These are phyloP conservation scores for Monodelphis domestica DNA, from an alignment of 2,797 vertebrate species.

Conservation along the genomic window DNA sequence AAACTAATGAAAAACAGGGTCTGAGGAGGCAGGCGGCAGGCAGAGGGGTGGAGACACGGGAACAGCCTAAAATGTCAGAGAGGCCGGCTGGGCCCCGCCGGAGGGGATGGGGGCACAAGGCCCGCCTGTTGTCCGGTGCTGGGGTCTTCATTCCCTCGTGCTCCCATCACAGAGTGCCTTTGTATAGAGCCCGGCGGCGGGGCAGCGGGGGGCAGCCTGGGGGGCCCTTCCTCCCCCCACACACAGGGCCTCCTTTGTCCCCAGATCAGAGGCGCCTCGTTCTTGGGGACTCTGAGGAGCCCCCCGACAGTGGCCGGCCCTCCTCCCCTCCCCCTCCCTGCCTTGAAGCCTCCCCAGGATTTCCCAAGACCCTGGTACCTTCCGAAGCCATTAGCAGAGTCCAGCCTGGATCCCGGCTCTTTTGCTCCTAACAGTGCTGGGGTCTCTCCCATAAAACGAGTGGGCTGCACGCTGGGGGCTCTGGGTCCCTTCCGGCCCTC, in stretches of 20 bases:
- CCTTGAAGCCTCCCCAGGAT: too few relatives aligned
- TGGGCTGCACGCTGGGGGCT: background rate
- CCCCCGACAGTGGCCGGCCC: background rate
- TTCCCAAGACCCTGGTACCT: background rate
- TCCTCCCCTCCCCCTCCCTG: too few relatives aligned
- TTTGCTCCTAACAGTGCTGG: too few relatives aligned
- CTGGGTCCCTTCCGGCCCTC: background rate
- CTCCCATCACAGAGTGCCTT: constrained; percentile 67
- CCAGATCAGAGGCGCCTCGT: background rate
- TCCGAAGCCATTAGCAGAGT: background rate
- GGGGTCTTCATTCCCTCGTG: constrained; percentile 53
- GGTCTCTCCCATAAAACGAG: background rate
- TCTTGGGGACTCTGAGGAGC: background rate
- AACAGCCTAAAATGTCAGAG: background rate
- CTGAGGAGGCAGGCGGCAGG: constrained; percentile 8
- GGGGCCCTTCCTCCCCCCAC: background rate
- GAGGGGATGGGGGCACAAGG: constrained; percentile 19
- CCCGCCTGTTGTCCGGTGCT: constrained; percentile 24
- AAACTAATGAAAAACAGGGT: constrained; percentile 13
- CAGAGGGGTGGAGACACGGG: constrained; percentile 24
- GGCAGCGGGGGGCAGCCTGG: constrained; percentile 13
- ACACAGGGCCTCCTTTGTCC: background rate
- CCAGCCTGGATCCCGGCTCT: background rate
- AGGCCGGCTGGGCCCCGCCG: background rate
- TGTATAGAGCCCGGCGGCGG: constrained; percentile 48